These are phyloP conservation scores for Caerostris extrusa DNA, from an alignment of 1,140 invertebrate species.

Conservation along the genomic window DNA sequence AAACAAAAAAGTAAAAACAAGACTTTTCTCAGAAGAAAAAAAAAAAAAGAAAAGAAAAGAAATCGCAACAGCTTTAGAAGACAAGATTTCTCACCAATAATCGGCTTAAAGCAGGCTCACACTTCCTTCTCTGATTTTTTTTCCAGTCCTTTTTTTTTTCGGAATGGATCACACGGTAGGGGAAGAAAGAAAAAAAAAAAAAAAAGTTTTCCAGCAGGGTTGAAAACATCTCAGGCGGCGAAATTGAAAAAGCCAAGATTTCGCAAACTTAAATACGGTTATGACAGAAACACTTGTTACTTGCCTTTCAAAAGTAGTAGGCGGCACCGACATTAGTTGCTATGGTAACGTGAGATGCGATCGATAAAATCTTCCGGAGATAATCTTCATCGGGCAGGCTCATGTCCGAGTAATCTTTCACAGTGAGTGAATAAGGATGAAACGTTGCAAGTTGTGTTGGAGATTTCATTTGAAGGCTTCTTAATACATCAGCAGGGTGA, in stretches of 20 bases:
- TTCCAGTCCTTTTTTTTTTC: background rate
- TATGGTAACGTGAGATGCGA: constrained; percentile 41
- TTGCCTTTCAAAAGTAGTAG: constrained; percentile 44
- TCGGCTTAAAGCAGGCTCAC: background rate
- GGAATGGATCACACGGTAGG: background rate
- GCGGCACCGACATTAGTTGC: constrained; percentile 34
- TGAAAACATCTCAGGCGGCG: background rate
- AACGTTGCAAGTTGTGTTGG: background rate
- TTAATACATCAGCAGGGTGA: too few species aligned
- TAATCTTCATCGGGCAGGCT: constrained; percentile 64
- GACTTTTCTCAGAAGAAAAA: too few species aligned
- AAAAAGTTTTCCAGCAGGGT: background rate
- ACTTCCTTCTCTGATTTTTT: background rate
- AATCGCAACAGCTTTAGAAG: background rate
- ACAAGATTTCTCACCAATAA: background rate
- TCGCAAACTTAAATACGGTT: constrained; percentile 60
- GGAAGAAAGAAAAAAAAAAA: background rate
- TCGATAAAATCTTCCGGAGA: constrained; percentile 65
- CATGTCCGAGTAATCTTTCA: constrained; percentile 41
- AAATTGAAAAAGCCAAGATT: constrained; percentile 55
- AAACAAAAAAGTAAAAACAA: too few species aligned
- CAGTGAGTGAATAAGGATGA: constrained; percentile 29
- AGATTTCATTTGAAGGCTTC: background rate
- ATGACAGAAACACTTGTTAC: constrained; percentile 74
- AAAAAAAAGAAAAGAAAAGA: too few species aligned